A percentile compares a stretch with the other conserved stretches of the same genome.
These are phyloP conservation scores for Portunus trituberculatus DNA, from an alignment of 1,140 invertebrate species.

Conservation along the genomic window DNA sequence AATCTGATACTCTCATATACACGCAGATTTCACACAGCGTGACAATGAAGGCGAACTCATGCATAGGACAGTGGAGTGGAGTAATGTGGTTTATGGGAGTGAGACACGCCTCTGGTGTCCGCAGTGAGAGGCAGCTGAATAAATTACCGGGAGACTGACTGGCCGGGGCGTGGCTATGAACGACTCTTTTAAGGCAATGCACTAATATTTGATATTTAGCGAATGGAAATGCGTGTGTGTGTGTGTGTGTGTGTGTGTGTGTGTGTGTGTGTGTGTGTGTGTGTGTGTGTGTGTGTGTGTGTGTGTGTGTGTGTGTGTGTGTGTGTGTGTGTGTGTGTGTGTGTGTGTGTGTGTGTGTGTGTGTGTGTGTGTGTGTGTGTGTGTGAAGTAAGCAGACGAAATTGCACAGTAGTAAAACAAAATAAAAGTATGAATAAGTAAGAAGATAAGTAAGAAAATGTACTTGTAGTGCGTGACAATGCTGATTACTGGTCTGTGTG, in stretches of 20 bases:
- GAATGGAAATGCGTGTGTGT: conserved; percentile 30
- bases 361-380: background rate
- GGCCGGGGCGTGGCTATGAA: too few species aligned
- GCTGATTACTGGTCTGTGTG: too few species aligned
- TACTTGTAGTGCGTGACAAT: background rate
- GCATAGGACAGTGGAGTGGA: too few species aligned
- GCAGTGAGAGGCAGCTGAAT: too few species aligned
- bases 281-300: conserved; percentile 33
- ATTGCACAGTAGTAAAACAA: background rate
- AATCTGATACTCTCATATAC: too few species aligned
- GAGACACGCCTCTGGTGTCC: too few species aligned
- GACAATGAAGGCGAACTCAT: too few species aligned
- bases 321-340: conserved; percentile 24
- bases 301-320: background rate
- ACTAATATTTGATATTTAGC: too few species aligned
- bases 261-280: conserved; percentile 25
- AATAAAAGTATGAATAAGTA: background rate
- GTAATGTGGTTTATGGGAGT: too few species aligned
- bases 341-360: conserved; percentile 42
- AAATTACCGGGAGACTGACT: too few species aligned
- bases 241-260: conserved; percentile 42
- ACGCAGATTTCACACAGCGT: too few species aligned
- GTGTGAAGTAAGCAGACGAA: background rate
- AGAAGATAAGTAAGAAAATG: background rate
- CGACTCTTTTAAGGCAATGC: too few species aligned